Base-by-base conservation (phyloP, 2,113 vertebrate genomes). In the Pelecanoides urinatrix region DNA sequence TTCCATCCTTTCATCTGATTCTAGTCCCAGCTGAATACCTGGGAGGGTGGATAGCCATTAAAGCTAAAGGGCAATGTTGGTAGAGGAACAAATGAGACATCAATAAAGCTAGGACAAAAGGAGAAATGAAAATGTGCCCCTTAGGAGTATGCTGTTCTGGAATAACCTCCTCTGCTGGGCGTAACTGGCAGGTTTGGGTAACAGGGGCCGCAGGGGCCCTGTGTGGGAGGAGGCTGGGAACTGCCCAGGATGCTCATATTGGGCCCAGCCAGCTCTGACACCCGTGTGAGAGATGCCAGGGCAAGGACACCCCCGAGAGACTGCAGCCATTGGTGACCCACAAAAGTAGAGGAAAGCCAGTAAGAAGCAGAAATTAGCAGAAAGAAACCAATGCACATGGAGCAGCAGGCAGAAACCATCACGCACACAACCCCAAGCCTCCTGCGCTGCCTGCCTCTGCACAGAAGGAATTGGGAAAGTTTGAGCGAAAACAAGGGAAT, bases 241-340 rank as follows among this genome's bases (percentile, higher is more conserved):
- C 21, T 56, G 10, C 11, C 30, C 1, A 2, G 61, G 23, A 55
- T 68, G 38, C 18, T 50, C 29, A 14, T 7, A 22, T 6, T 11
- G 27, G 19, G 11, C 56, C 38, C 14, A 53, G 29, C 2, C 21
- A 2, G 1, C 10, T 56, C 56, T 0, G 0, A 29, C 32, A 45
- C 47, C 1, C 0, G 9, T 32, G 8, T 21, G 25, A 74, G 66
- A 16, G 6, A 26, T 25, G 5, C 14, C 25, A 16, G 42, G 13
- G 10, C 15, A 75, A 66, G 29, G n/a, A 84, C 16, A 89, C 4
- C 3, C 4, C 8, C 1, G 10, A 44, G 36, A 8, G 25, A n/a
- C 8, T 65, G 32, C 30, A 74, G n/a, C 10, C 40, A 3, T 4
- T 47, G 25, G 29, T 44, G n/a, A 87, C 10, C 7, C 52, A 38